These are phyloP conservation scores for Pristiophorus japonicus DNA, from an alignment of 2,113 vertebrate genomes.

Conservation along the genomic window DNA sequence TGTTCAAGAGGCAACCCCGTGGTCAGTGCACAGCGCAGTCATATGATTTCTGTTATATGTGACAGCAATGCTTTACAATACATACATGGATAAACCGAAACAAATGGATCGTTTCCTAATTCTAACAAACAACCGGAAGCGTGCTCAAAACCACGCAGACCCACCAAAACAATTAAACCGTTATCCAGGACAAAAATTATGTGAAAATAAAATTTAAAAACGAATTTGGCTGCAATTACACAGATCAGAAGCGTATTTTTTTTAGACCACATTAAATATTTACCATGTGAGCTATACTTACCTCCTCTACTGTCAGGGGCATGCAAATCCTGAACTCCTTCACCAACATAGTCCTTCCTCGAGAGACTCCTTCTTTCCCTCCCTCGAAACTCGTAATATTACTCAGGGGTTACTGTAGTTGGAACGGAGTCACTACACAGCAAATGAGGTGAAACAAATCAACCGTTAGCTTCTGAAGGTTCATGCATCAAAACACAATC, in stretches of 20 bases:
- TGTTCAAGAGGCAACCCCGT: neutral
- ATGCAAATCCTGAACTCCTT: slow-evolving; percentile 98
- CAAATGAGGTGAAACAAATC: slow-evolving; percentile 1
- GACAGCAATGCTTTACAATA: slow-evolving; percentile 9
- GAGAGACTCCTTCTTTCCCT: neutral
- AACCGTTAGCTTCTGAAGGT: slow-evolving; percentile 32
- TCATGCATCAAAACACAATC: slow-evolving; percentile 29
- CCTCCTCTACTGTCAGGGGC: slow-evolving; percentile 93
- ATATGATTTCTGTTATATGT: slow-evolving; percentile 11
- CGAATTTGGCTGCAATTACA: neutral
- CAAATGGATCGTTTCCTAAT: slow-evolving; percentile 13
- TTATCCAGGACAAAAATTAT: neutral
- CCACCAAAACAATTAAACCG: neutral
- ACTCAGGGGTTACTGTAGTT: neutral
- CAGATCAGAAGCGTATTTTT: neutral
- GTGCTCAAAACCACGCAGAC: neutral
- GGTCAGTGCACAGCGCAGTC: slow-evolving; percentile 1
- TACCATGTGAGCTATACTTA: slow-evolving; percentile 53
- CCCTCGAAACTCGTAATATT: slow-evolving; percentile 14
- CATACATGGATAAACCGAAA: slow-evolving; percentile 10
- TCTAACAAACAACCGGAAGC: neutral
- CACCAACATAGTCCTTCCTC: slow-evolving; percentile 75
- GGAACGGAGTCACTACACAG: neutral
- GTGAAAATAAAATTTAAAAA: neutral
- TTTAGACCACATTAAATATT: slow-evolving; percentile 36